Evolutionary conservation across 2,113 vertebrate genomes (phyloP), one percentile per base, ranked within the genome.

Genomic region (Galemys pyrenaicus): DNA sequence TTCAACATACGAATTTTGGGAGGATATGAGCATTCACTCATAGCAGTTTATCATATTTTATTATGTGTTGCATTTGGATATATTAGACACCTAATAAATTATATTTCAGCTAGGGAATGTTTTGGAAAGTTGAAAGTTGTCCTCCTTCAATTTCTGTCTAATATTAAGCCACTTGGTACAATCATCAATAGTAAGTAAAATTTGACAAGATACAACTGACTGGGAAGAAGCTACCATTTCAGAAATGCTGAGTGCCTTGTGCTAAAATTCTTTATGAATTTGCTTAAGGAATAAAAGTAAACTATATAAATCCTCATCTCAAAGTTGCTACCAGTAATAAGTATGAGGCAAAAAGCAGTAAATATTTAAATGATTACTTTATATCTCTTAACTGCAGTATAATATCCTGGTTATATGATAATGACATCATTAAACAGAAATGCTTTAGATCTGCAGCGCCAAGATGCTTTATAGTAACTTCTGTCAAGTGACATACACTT

Each of bases 301-400:
- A 88, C 28, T 77, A 91, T 93, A 97, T 96, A 94, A 94, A 92
- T 89, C 17, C 3, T 88, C 81, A 49, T 96, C 94, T 93, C 62
- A 75, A 96, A 82, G 92, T 92, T 95, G n/a, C 56, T 60, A 44
- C 91, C 74, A 87, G 60, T 81, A 97, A 93, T 96, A 97, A 97
- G 96, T 93, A 93, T 37, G 28, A 97, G 92, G 28, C 20, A 49
- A 86, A 96, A 86, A 94, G 92, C 79, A 92, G 39, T 96, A 98
- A 98, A 96, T 97, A 95, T 94, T 97, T 97, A 96, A 97, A 96
- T 97, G 77, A 71, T 28, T 96, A 96, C 64, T 95, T 91, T 96
- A 28, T 71, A 90, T 91, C 68, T 97, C 96, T 93, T 97, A 77
- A 96, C 95, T 87, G 28, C 67, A 91, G 49, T 74, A 17, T 0